These are phyloP conservation scores for Corythoichthys intestinalis DNA, from an alignment of 2,113 vertebrate species.

Conservation along the genomic window DNA sequence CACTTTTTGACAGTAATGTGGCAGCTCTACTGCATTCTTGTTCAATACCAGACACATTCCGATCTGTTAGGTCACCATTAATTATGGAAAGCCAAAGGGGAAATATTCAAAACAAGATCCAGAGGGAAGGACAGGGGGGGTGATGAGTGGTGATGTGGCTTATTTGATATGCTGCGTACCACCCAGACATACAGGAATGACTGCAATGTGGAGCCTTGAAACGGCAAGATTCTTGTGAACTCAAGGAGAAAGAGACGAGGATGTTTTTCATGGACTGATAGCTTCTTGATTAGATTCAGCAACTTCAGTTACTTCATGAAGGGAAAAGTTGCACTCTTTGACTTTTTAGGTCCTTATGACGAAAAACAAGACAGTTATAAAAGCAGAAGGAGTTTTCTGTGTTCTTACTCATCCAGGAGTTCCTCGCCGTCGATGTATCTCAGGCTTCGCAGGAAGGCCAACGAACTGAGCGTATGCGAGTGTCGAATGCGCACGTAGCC, in stretches of 20 bases:
- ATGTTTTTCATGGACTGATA: slow-evolving; percentile 25
- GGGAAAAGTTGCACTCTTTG: background rate
- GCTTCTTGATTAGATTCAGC: background rate
- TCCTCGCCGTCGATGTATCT: slow-evolving; percentile 87
- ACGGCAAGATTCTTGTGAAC: slow-evolving; percentile 53
- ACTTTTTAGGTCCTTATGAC: background rate
- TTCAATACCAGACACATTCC: background rate
- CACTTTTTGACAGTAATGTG: background rate
- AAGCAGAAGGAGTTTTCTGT: background rate
- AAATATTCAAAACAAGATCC: background rate
- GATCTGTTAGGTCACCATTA: background rate
- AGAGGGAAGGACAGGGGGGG: background rate
- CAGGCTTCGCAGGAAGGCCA: slow-evolving; percentile 93
- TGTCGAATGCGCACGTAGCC: slow-evolving; percentile 91
- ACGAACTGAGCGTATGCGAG: slow-evolving; percentile 87
- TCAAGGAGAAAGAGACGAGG: slow-evolving; percentile 48
- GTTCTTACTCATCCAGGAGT: slow-evolving; percentile 81
- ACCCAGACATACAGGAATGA: slow-evolving; percentile 58
- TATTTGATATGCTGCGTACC: slow-evolving; percentile 41
- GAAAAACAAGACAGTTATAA: background rate
- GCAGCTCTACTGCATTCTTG: background rate
- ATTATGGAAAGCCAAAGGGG: background rate
- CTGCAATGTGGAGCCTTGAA: slow-evolving; percentile 51
- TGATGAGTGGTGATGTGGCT: background rate
- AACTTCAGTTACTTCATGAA: background rate